phyloP scores from a whole-genome alignment of 2,888 invertebrate genomes.

The Serripes groenlandicus region DNA sequence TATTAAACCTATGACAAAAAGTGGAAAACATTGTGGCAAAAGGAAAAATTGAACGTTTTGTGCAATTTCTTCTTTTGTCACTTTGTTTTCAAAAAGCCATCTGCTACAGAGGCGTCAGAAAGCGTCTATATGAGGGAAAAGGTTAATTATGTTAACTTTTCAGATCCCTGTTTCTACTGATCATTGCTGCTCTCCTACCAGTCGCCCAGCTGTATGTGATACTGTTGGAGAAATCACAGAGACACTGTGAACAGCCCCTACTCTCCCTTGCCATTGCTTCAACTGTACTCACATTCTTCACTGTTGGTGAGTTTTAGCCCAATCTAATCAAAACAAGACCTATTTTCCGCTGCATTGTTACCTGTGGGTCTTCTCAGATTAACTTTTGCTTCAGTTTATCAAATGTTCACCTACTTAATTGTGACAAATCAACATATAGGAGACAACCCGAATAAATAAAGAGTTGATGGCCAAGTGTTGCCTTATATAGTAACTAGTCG shows the following conservation, averaged over 20 bases:
- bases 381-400: no score
- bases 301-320: slow-evolving; percentile 81
- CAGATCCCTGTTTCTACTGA: slow-evolving; percentile 76
- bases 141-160: slow-evolving; percentile 27
- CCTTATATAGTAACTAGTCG: no score
- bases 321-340: no score
- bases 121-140: neutral
- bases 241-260: slow-evolving; percentile 80
- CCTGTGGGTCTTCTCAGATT: no score
- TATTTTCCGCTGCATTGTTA: no score
- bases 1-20: no score
- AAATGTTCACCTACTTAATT: no score
- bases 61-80: neutral
- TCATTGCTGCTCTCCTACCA: slow-evolving; percentile 73
- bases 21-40: neutral
- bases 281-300: slow-evolving; percentile 79
- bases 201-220: slow-evolving; percentile 80
- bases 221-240: slow-evolving; percentile 71
- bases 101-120: neutral
- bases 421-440: no score
- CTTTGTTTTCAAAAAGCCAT: neutral
- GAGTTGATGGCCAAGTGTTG: no score
- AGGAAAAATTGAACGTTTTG: neutral
- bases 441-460: no score
- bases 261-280: slow-evolving; percentile 79